Percentiles rank a stretch among this genome's conserved stretches.
Conservation (phyloP, 2,113 vertebrate species). For the Craseonycteris thonglongyai region DNA sequence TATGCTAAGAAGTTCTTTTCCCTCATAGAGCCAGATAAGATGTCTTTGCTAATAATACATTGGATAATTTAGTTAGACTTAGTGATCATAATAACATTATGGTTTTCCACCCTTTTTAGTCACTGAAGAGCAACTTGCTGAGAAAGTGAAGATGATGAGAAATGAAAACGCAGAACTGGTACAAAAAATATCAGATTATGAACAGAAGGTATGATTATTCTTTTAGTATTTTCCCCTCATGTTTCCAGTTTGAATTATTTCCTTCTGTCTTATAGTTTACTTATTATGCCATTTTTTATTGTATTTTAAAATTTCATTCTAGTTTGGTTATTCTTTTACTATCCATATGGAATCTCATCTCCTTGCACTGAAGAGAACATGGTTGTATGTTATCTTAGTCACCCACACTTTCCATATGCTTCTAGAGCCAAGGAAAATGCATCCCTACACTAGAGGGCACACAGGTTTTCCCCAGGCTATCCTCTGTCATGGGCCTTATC, state of each 20-base stretch:
- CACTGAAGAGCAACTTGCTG: conserved; percentile 87
- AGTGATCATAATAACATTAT: neutral
- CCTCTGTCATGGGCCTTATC: neutral
- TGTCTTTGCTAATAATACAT: neutral
- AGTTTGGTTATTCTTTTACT: neutral
- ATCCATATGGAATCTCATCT: neutral
- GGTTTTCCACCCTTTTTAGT: conserved; percentile 79
- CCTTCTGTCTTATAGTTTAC: neutral
- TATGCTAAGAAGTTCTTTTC: neutral
- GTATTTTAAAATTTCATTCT: neutral
- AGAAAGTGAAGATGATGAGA: conserved; percentile 85
- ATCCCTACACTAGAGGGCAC: neutral
- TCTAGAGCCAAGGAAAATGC: conserved; percentile 47
- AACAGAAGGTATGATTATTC: conserved; percentile 86
- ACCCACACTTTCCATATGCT: conserved; percentile 51
- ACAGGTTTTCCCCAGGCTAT: neutral
- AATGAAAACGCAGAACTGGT: conserved; percentile 87
- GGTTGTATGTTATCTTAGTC: neutral
- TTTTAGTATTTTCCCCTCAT: neutral
- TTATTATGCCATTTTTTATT: neutral
- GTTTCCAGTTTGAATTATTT: neutral
- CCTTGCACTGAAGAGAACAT: neutral
- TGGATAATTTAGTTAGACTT: neutral
- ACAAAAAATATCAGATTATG: conserved; percentile 85
- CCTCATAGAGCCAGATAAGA: neutral